Base-by-base conservation (phyloP, 2,888 invertebrate species). In the Nezara viridula region DNA sequence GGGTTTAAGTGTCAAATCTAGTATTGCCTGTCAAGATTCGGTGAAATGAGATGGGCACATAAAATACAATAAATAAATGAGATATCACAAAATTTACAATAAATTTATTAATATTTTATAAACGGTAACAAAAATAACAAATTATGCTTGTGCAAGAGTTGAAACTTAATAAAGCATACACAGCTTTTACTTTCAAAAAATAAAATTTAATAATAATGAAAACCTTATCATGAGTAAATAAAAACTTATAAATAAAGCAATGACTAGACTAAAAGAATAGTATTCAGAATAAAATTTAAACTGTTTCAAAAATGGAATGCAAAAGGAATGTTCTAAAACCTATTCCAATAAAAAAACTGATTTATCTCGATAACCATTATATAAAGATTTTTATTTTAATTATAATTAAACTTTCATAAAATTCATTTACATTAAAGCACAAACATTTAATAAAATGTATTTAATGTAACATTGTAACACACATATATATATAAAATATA, bases 81-180 rank as follows among this genome's bases (percentile, higher is more conserved):
- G 4, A 60, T 60, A 60, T 60, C 60, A 60, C 21, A 77, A 81
- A 81, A 81, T 81, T 40, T 47, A 40, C 81, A 81, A 81, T 81
- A 81, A 40, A 81, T 81, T 81, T 81, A 81, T 81, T 81, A 81
- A 86, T 40, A 86, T 60, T n/a, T 86, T 86, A 86, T 55, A 86
- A 86, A 86, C 55, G 52, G 86, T 86, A 86, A 86, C 50, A 86
- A 86, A 86, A 86, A 86, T 86, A 86, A 86, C 86, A 86, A 86
- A 86, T 86, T 55, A 86, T 55, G 32, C 24, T 86, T 44, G 86
- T 86, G 86, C 86, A 86, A 86, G 81, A 81, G 40, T n/a, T 44
- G 6, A n/a, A 44, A 81, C 24, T 81, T 86, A 40, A 40, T 40
- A 86, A 37, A 52, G n/a, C 40, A 55, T 52, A 60, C 86, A 55